A percentile compares a stretch with the other conserved stretches of the same genome.
These are phyloP conservation scores for Pan troglodytes DNA, from an alignment of 2,113 vertebrate genomes.

Conservation along the genomic window NHGRI_mPanTro3-v2.1_pri NC_072407.2:97285001-97285500, in stretches of 20 bases:
- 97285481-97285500: constrained; percentile 86
- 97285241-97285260: background rate
- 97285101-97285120: constrained; percentile 65
- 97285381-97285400: constrained; percentile 83
- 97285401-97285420: constrained; percentile 88
- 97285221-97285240: constrained; percentile 73
- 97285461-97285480: constrained; percentile 37
- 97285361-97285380: constrained; percentile 83
- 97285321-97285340: constrained; percentile 77
- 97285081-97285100: constrained; percentile 77
- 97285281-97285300: constrained; percentile 72
- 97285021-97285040: constrained; percentile 49
- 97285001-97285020: constrained; percentile 4
- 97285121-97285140: constrained; percentile 61
- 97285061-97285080: constrained; percentile 76
- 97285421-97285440: constrained; percentile 85
- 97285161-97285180: constrained; percentile 75
- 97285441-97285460: constrained; percentile 88
- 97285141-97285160: constrained; percentile 72
- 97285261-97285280: constrained; percentile 43
- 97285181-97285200: constrained; percentile 79
- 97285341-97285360: constrained; percentile 74
- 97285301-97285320: constrained; percentile 78
- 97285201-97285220: constrained; percentile 78
- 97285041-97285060: constrained; percentile 79